A percentile compares a stretch with the other conserved stretches of the same genome.
These are phyloP conservation scores for Parasteatoda lunata DNA, from an alignment of 2,888 invertebrate species.

Conservation along the genomic window DNA sequence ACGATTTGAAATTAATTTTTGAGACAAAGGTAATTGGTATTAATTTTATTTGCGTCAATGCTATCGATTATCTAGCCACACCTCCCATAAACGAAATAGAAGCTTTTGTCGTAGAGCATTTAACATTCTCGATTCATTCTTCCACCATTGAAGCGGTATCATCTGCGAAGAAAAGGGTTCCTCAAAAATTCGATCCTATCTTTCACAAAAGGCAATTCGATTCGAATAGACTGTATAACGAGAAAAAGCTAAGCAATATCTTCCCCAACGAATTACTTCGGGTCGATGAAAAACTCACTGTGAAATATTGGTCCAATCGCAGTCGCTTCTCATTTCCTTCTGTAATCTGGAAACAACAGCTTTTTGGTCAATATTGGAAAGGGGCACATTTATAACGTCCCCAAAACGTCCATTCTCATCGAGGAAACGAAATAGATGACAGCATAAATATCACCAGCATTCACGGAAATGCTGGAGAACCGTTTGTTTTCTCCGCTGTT, in stretches of 20 bases:
- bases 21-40: no score
- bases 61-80: neutral
- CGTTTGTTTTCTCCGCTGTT: conserved; percentile 52
- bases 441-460: conserved; percentile 58
- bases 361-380: conserved; percentile 64
- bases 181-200: conserved; percentile 6
- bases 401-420: conserved; percentile 49
- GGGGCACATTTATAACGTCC: conserved; percentile 52
- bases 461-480: conserved; percentile 23
- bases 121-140: neutral
- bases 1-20: no score
- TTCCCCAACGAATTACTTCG: conserved; percentile 36
- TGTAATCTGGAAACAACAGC: conserved; percentile 64
- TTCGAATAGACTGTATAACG: conserved; percentile 1
- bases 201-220: conserved; percentile 49
- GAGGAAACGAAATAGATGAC: conserved; percentile 52
- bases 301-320: conserved; percentile 55
- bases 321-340: conserved; percentile 59
- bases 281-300: conserved; percentile 57
- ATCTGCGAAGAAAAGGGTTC: conserved; percentile 6
- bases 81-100: neutral
- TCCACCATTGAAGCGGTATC: neutral
- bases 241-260: conserved; percentile 15
- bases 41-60: neutral
- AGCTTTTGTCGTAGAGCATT: neutral